Percentiles rank a stretch among this genome's conserved stretches.
Evolutionary conservation across 1,140 invertebrate genomes (phyloP).

Genomic region (Tribolium madens): DNA sequence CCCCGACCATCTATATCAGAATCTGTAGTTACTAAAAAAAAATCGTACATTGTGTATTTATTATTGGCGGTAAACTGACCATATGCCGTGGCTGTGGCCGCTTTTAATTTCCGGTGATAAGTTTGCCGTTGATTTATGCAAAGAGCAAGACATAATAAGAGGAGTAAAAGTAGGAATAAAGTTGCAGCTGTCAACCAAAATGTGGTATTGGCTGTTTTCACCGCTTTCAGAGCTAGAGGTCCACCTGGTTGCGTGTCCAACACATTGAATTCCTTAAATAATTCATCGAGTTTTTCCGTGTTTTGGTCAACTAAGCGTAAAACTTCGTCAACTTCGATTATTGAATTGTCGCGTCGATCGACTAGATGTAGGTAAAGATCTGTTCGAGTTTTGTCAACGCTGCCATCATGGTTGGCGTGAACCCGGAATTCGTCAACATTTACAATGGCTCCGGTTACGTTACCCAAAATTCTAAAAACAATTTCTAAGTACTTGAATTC

Average conservation of each 20-base stretch:
- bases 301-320: slow-evolving; percentile 90
- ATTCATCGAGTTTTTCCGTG: slow-evolving; percentile 86
- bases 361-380: slow-evolving; percentile 95
- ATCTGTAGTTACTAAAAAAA: slow-evolving; percentile 70
- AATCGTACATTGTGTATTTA: slow-evolving; percentile 6
- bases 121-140: slow-evolving; percentile 86
- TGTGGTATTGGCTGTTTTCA: slow-evolving; percentile 68
- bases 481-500: neutral
- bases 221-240: slow-evolving; percentile 69
- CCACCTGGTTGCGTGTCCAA: slow-evolving; percentile 88
- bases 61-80: slow-evolving; percentile 70
- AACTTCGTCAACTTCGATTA: slow-evolving; percentile 88
- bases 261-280: slow-evolving; percentile 95
- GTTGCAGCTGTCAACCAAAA: slow-evolving; percentile 86
- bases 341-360: slow-evolving; percentile 88
- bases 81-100: slow-evolving; percentile 92
- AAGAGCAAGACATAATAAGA: slow-evolving; percentile 82
- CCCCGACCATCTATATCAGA: slow-evolving; percentile 80
- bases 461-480: slow-evolving; percentile 76
- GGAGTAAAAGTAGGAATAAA: slow-evolving; percentile 80
- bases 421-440: slow-evolving; percentile 94
- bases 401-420: slow-evolving; percentile 92
- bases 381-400: slow-evolving; percentile 93
- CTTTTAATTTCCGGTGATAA: slow-evolving; percentile 90
- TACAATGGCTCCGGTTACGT: slow-evolving; percentile 90